Evolutionary conservation across 2,113 vertebrate species (phyloP), one percentile per base, ranked within the genome.

Genomic region (Serilophus lunatus): DNA sequence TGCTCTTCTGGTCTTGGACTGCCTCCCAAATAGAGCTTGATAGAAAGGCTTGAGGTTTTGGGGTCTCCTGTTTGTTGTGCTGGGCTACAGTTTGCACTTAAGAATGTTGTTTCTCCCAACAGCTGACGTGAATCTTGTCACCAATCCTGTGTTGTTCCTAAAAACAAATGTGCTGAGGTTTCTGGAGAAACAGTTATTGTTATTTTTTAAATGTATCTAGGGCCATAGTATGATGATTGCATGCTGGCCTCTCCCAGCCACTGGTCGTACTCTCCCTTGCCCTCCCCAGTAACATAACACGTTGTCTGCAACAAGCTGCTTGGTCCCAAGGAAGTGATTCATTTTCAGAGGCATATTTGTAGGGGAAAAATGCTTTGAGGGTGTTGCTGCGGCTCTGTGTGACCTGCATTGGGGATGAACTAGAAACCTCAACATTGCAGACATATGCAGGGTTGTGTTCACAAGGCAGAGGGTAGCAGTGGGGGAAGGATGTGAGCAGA

Each of bases 361-460:
- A 72, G 59, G 7, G 59, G 59, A 47, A 78, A 72, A 87, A 22
- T 25, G 63, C 60, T 95, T 74, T n/a, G 78, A 94, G 84, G 63
- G 71, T 76, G 84, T 85, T 95, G 66, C 82, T 47, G 75, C 42
- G 78, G 53, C 84, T 92, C 74, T 87, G 66, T 95, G 95, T 93
- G 95, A 93, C 90, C 84, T 92, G 82, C 82, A 90, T 82, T 22
- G 8, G 35, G 78, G 84, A 93, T 93, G 86, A 93, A 94, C 79
- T 7, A 93, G 90, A 81, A 93, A 86, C 76, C 68, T 92, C 88
- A 90, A 36, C n/a, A 5, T 13, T 78, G 78, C 84, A 91, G 91
- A 59, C 44, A 19, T 31, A 86, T 50, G 36, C 61, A 78, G 81
- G 80, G 59, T 69, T 2, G 24, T 6, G 2, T 47, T 91, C 92